These are phyloP conservation scores for Psittacus erithacus DNA, from an alignment of 2,113 vertebrate species.

Conservation along the genomic window DNA sequence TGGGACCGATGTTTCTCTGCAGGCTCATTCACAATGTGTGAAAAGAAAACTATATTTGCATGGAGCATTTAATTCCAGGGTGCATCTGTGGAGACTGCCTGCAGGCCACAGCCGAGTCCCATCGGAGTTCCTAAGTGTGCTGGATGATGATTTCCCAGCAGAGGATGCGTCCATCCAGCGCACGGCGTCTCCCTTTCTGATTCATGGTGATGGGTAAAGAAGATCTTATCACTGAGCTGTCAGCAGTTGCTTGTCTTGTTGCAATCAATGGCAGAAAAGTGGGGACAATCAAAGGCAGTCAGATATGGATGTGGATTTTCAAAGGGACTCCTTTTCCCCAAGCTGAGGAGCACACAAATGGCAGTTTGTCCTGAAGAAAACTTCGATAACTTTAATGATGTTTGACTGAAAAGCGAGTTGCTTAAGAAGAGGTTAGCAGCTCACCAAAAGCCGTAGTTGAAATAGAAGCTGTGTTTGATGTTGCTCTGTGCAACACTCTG, in stretches of 20 bases:
- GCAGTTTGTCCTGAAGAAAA: neutral
- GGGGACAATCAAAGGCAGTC: neutral
- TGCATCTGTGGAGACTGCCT: slow-evolving; percentile 38
- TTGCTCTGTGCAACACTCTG: neutral
- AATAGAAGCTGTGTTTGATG: neutral
- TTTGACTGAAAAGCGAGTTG: neutral
- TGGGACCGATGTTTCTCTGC: neutral
- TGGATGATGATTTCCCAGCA: neutral
- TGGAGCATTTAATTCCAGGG: slow-evolving; percentile 29
- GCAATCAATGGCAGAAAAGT: neutral
- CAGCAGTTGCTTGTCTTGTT: neutral
- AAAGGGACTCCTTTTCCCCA: neutral
- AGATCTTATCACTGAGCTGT: neutral
- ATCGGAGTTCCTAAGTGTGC: neutral
- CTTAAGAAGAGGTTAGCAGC: neutral
- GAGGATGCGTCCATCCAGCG: neutral
- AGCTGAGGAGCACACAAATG: neutral
- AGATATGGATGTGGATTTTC: neutral
- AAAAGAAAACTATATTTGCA: slow-evolving; percentile 36
- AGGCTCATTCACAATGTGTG: neutral
- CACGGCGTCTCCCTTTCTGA: neutral
- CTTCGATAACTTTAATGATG: neutral
- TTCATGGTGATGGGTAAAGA: neutral
- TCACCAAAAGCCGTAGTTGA: neutral
- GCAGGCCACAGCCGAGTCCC: neutral